phyloP scores from a whole-genome alignment of 2,888 invertebrate species.

The Sepiola atlantica region DNA sequence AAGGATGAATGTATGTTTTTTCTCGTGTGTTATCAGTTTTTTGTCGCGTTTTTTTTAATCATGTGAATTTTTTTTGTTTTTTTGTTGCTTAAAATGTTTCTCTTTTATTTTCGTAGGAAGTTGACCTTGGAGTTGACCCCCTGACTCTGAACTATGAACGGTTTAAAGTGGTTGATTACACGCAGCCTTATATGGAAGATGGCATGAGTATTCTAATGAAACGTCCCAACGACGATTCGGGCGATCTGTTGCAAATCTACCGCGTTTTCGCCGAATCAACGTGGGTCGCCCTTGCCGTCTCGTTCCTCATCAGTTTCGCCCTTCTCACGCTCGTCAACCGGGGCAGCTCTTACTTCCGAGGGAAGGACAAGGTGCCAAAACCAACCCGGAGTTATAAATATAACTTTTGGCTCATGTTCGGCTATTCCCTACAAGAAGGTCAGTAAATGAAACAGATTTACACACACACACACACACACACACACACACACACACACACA shows the following conservation, averaged over 20 bases:
- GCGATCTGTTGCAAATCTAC: constrained; percentile 61
- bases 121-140: constrained; percentile 60
- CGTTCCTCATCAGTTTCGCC: constrained; percentile 57
- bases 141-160: constrained; percentile 58
- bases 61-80: not conserved
- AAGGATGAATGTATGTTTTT: no score
- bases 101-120: constrained; percentile 54
- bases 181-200: constrained; percentile 59
- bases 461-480: not conserved
- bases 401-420: constrained; percentile 11
- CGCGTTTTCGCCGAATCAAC: constrained; percentile 58
- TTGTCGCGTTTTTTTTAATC: no score
- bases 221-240: constrained; percentile 54
- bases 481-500: not conserved
- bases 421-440: constrained; percentile 36
- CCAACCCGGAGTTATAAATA: not conserved
- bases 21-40: no score
- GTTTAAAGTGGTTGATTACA: constrained; percentile 56
- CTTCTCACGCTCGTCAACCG: constrained; percentile 56
- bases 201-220: constrained; percentile 62
- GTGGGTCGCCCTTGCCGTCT: constrained; percentile 58
- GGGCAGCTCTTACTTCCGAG: not conserved
- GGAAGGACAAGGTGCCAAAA: not conserved
- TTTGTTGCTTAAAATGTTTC: not conserved
- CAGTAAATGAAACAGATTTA: not conserved